phyloP scores from a whole-genome alignment of 2,797 vertebrate genomes.

The Falco biarmicus region DNA sequence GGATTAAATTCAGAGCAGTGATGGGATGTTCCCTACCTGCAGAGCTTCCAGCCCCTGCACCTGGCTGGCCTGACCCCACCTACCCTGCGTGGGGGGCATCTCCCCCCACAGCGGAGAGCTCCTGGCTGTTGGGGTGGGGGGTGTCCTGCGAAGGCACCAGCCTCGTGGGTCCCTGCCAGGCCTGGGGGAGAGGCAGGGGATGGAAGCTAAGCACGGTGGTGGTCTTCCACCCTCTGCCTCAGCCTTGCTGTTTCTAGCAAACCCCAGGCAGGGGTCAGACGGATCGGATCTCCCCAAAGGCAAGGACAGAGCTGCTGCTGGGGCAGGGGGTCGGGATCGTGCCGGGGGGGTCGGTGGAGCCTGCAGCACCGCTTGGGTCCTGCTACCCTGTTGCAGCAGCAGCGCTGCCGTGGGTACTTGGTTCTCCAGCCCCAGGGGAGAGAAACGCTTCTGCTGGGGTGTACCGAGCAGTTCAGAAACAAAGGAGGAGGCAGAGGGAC shows the following conservation, averaged over 20 bases:
- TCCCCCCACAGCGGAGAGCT: not conserved
- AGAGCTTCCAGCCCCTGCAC: not conserved
- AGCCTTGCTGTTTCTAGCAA: not conserved
- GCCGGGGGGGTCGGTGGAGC: not conserved
- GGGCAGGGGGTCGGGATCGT: not conserved
- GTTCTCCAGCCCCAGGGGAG: not conserved
- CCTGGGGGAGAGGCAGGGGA: not conserved
- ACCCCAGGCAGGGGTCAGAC: not conserved
- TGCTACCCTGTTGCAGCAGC: not conserved
- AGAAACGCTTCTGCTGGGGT: not conserved
- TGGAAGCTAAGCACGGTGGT: accelerated
- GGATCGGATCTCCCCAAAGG: not conserved
- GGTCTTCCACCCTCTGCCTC: not conserved
- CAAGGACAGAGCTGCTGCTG: not conserved
- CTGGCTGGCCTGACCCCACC: not conserved
- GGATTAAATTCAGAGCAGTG: not conserved
- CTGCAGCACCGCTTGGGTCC: not conserved
- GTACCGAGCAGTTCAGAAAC: not conserved
- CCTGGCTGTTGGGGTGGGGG: accelerated
- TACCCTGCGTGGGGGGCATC: no score
- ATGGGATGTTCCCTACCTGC: not conserved
- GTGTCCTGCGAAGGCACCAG: not conserved
- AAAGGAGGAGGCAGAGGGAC: not conserved
- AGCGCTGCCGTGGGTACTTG: not conserved
- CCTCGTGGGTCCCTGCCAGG: accelerated